Conservation (phyloP, 37 sponge, comb jelly and placozoan genomes). For the Spongilla lacustris region DNA sequence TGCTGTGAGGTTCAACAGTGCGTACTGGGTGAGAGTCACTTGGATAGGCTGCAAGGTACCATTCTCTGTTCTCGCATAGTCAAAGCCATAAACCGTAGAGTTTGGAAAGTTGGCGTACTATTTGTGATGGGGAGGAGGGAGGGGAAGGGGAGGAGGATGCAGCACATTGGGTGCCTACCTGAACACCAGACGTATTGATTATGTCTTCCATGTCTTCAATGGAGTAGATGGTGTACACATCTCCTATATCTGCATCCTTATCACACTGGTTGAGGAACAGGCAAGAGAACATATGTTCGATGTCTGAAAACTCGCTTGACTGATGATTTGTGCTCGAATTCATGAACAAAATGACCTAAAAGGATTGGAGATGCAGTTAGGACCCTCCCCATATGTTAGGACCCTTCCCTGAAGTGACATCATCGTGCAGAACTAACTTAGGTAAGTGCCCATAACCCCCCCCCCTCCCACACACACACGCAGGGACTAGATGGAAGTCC, state of each 20-base stretch:
- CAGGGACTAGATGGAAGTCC: too few relatives aligned
- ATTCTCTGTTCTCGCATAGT: conserved; percentile 15
- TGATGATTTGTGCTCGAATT: background rate
- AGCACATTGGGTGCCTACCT: background rate
- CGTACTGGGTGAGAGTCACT: conserved; percentile 31
- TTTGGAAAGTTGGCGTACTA: conserved; percentile 49
- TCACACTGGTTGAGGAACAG: background rate
- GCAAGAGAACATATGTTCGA: background rate
- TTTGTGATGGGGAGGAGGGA: background rate
- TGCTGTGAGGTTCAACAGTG: conserved; percentile 7
- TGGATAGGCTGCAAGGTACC: conserved; percentile 16
- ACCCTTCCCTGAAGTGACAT: too few relatives aligned
- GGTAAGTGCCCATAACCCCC: too few relatives aligned
- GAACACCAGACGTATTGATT: background rate
- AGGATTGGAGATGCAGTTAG: background rate
- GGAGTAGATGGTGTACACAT: background rate
- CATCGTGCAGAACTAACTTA: too few relatives aligned
- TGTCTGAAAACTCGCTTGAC: background rate
- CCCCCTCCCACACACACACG: too few relatives aligned
- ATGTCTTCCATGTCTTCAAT: background rate
- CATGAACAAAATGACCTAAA: background rate
- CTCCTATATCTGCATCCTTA: background rate
- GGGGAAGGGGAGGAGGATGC: background rate
- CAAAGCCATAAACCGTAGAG: conserved; percentile 46
- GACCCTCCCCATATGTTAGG: too few relatives aligned